Percentiles rank a stretch among this genome's conserved stretches.
These are phyloP conservation scores for Pseudomyrmex dendroicus DNA, from an alignment of 1,140 invertebrate species.

Conservation along the genomic window DNA sequence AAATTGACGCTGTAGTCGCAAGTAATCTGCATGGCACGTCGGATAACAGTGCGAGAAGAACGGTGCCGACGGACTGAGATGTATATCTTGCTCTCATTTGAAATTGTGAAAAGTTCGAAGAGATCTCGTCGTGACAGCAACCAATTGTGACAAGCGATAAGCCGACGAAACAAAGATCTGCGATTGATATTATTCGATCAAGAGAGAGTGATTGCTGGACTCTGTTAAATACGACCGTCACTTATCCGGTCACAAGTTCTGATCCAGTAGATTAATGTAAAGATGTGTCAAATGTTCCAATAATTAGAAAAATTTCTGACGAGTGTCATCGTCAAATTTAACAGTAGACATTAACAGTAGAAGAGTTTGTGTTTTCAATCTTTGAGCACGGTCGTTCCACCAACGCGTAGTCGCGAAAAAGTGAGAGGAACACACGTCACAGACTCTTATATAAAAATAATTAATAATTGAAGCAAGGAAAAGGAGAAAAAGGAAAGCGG, in stretches of 20 bases:
- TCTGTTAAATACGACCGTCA: neutral
- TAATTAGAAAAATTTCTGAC: neutral
- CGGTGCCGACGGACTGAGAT: constrained; percentile 25
- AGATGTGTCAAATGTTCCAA: neutral
- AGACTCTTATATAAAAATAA: constrained; percentile 59
- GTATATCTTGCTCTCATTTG: constrained; percentile 1
- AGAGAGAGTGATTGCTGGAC: neutral
- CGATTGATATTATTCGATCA: neutral
- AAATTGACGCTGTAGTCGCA: neutral
- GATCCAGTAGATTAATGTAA: neutral
- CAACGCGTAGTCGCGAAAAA: constrained; percentile 48
- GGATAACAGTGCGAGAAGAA: constrained; percentile 41
- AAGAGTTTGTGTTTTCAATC: neutral
- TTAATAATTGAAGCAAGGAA: constrained; percentile 63
- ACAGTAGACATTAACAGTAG: neutral
- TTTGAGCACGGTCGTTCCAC: neutral
- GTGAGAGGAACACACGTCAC: constrained; percentile 40
- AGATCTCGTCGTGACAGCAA: neutral
- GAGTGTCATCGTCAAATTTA: neutral
- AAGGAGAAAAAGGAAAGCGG: constrained; percentile 73
- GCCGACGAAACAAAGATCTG: neutral
- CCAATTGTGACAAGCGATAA: constrained; percentile 13
- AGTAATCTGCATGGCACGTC: constrained; percentile 7
- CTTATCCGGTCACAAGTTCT: neutral
- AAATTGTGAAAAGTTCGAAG: neutral